phyloP scores from a whole-genome alignment of 2,797 vertebrate genomes.

The Anomalospiza imberbis region DNA sequence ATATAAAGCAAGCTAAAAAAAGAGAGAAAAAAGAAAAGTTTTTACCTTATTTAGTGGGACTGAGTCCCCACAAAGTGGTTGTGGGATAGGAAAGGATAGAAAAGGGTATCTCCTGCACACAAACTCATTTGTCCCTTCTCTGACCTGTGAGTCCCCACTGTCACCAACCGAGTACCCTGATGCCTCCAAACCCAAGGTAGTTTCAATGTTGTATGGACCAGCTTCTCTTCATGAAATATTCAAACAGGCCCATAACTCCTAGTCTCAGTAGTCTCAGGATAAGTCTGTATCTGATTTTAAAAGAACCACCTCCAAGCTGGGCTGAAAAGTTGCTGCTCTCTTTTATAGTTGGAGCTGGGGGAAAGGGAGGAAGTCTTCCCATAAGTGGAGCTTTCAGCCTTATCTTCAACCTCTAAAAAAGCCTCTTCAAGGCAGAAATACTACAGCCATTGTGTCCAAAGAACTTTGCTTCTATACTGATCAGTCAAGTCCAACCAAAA shows the following conservation, averaged over 20 bases:
- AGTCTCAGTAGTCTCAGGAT: neutral
- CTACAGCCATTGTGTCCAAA: neutral
- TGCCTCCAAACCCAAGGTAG: neutral
- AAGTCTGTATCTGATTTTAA: neutral
- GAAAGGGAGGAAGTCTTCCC: neutral
- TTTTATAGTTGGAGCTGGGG: rapidly evolving
- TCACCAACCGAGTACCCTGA: rapidly evolving
- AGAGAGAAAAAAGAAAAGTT: neutral
- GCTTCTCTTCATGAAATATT: neutral
- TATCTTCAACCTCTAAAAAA: neutral
- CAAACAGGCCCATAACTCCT: neutral
- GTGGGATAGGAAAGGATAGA: neutral
- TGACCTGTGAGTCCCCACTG: neutral
- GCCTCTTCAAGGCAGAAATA: neutral
- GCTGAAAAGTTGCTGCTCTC: neutral
- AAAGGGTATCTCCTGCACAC: neutral
- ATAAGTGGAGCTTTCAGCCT: neutral
- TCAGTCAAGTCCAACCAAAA: neutral
- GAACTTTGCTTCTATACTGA: neutral
- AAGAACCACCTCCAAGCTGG: neutral
- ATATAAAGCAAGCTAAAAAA: neutral
- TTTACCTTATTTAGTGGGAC: neutral
- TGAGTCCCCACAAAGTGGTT: neutral
- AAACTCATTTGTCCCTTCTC: neutral
- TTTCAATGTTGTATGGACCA: neutral